phyloP scores from a whole-genome alignment of 2,888 invertebrate genomes.

The Thera obeliscata region DNA sequence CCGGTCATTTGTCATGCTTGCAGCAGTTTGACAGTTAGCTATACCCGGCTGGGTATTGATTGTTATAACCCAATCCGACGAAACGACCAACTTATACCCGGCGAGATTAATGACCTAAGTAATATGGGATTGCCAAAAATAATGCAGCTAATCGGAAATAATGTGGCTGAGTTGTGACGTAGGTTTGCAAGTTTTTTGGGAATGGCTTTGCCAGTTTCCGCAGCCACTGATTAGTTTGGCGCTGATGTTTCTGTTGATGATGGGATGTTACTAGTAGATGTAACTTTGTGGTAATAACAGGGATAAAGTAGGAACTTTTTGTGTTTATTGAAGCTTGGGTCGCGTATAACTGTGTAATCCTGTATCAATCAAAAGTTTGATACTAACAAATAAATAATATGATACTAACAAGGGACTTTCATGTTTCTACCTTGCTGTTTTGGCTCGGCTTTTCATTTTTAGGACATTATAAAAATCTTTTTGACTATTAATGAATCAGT shows the following conservation, averaged over 20 bases:
- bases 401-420: too few relatives aligned
- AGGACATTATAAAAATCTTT: too few relatives aligned
- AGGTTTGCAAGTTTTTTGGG: constrained; percentile 14
- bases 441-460: too few relatives aligned
- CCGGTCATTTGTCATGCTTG: constrained; percentile 60
- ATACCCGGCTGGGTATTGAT: constrained; percentile 57
- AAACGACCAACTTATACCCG: constrained; percentile 35
- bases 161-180: constrained; percentile 10
- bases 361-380: too few relatives aligned
- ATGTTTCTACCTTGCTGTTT: too few relatives aligned
- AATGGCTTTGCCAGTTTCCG: constrained; percentile 2
- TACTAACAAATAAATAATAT: too few relatives aligned
- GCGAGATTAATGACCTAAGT: constrained; percentile 35
- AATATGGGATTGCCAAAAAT: constrained; percentile 25
- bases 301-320: neutral
- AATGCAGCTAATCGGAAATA: constrained; percentile 15
- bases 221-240: constrained; percentile 13
- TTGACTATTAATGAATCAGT: too few relatives aligned
- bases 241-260: constrained; percentile 3
- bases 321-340: neutral
- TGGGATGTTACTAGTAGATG: neutral
- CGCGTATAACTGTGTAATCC: too few relatives aligned
- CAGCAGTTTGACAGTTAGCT: constrained; percentile 52
- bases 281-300: neutral
- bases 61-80: constrained; percentile 51